Conservation (phyloP, 2,797 vertebrate genomes). For the Denticeps clupeoides region DNA sequence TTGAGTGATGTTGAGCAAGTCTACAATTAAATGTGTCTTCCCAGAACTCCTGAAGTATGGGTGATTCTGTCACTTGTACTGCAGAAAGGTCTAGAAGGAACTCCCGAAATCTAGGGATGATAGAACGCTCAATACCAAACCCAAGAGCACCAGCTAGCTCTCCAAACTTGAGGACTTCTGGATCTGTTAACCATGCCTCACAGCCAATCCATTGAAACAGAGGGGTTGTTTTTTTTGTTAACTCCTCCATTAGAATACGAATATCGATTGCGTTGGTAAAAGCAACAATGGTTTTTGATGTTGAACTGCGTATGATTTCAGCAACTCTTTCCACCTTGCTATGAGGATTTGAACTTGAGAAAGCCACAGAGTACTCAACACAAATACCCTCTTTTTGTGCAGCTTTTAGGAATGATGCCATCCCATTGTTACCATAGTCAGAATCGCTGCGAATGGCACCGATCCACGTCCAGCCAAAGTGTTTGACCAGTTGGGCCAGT, state of each 20-base stretch:
- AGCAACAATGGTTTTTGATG: conserved; percentile 42
- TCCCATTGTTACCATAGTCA: conserved; percentile 45
- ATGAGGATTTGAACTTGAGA: conserved; percentile 17
- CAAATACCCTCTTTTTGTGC: conserved; percentile 28
- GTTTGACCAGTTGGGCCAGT: conserved; percentile 45
- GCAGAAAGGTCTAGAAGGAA: conserved; percentile 41
- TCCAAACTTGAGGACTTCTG: conserved; percentile 30
- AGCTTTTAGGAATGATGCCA: conserved; percentile 23
- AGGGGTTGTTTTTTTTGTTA: conserved; percentile 29
- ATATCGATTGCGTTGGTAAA: conserved; percentile 41
- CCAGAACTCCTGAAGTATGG: conserved; percentile 44
- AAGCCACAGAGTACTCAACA: conserved; percentile 26
- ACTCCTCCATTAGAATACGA: conserved; percentile 39
- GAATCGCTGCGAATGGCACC: conserved; percentile 46
- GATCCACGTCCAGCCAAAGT: conserved; percentile 60
- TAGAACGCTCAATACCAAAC: conserved; percentile 36
- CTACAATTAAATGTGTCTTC: conserved; percentile 43
- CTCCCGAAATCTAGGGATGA: conserved; percentile 46
- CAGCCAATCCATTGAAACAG: conserved; percentile 50
- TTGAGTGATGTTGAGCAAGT: conserved; percentile 22
- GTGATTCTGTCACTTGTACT: conserved; percentile 22
- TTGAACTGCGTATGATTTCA: conserved; percentile 41
- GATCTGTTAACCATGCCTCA: conserved; percentile 47
- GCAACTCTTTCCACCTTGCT: conserved; percentile 36
- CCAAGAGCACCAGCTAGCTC: conserved; percentile 43